phyloP scores from a whole-genome alignment of 2,113 vertebrate genomes.

The Psettodes erumei region DNA sequence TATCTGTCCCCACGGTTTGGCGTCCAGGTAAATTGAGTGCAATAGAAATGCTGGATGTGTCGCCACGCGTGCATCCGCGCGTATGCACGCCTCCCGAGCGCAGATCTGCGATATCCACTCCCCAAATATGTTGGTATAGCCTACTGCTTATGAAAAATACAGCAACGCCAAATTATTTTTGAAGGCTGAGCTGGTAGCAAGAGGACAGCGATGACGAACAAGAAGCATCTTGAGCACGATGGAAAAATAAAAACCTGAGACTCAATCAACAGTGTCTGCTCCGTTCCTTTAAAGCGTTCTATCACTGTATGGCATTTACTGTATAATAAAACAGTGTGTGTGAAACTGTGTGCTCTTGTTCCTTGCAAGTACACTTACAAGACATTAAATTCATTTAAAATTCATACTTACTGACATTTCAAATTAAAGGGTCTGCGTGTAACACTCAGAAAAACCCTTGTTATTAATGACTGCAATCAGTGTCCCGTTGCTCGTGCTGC shows the following conservation, averaged over 20 bases:
- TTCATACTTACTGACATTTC: neutral
- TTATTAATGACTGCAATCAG: too few relatives aligned
- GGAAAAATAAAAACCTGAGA: neutral
- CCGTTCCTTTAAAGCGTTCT: too few relatives aligned
- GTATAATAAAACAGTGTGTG: neutral
- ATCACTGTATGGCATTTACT: neutral
- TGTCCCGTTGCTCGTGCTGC: too few relatives aligned
- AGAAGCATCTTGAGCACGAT: neutral
- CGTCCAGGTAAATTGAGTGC: neutral
- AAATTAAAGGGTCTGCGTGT: too few relatives aligned
- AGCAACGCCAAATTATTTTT: neutral
- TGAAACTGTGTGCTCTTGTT: neutral
- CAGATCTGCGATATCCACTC: too few relatives aligned
- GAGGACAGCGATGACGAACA: neutral
- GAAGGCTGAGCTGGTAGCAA: neutral
- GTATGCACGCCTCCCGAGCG: neutral
- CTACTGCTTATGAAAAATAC: too few relatives aligned
- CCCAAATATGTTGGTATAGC: too few relatives aligned
- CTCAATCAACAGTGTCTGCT: neutral
- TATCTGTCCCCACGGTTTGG: slow-evolving; percentile 29
- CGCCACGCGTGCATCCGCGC: neutral
- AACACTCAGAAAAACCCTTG: too few relatives aligned
- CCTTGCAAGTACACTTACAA: neutral
- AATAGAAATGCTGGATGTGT: neutral
- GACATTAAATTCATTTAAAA: neutral